Conservation (phyloP, 2,113 vertebrate species). For the Bucco capensis region DNA sequence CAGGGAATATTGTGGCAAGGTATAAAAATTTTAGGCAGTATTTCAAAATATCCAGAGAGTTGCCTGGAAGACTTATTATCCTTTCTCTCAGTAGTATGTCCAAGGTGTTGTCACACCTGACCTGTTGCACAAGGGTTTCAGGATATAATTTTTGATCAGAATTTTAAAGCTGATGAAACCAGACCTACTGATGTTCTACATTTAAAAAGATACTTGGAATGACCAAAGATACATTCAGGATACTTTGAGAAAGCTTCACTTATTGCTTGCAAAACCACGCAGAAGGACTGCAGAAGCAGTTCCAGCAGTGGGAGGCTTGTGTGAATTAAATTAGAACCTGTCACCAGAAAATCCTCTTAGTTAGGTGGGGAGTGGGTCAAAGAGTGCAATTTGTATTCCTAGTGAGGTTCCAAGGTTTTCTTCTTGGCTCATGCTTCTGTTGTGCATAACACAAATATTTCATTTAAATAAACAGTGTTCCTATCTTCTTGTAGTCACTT, state of each 20-base stretch:
- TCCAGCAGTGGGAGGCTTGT: not conserved
- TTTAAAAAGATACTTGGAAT: not conserved
- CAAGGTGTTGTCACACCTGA: not conserved
- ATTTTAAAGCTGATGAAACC: not conserved
- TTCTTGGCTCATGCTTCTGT: not conserved
- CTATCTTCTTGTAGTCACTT: not conserved
- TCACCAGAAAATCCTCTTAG: not conserved
- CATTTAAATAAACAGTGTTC: not conserved
- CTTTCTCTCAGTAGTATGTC: not conserved
- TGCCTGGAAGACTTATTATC: not conserved
- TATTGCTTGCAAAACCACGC: not conserved
- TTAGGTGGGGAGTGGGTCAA: not conserved
- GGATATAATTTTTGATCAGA: not conserved
- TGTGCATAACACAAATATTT: not conserved
- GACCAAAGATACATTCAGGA: not conserved
- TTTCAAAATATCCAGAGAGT: not conserved
- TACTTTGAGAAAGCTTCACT: not conserved
- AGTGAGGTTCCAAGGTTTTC: not conserved
- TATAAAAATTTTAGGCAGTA: not conserved
- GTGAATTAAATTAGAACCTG: not conserved
- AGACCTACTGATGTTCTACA: not conserved
- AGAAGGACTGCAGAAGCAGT: not conserved
- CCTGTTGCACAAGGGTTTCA: not conserved
- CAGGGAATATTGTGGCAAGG: not conserved
- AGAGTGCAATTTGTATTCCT: not conserved